Base-by-base conservation (phyloP, 2,113 vertebrate species). In the Pimephales promelas region DNA sequence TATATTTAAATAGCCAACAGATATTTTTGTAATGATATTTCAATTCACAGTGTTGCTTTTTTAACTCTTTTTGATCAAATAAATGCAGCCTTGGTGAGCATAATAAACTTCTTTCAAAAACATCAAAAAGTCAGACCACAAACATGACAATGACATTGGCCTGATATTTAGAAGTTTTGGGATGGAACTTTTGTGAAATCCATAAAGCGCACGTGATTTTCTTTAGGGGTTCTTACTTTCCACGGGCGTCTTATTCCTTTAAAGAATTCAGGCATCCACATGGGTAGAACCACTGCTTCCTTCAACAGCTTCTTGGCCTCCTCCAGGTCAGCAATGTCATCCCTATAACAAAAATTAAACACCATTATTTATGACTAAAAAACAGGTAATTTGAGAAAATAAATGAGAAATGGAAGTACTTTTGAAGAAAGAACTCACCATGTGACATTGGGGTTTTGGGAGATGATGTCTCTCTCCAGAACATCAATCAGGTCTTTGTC, bases 261-360 rank as follows among this genome's bases (percentile, higher is more conserved):
- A 92, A 99, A 99, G 91, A 99, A 99, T 22, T 97, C 97, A 0
- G 98, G 98, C 97, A 99, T 99, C 98, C 97, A 99, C 97, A 99
- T 98, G 0, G 98, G 97, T 89, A 99, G 91, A 68, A 99, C 97
- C 13, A 99, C 97, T 0, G 97, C 98, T 92, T 99, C 97, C 87
- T 99, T 98, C 82, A 99, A 92, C 64, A 99, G 94, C 87, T 97
- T 98, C 90, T 99, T 99, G 40, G 98, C 97, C 80, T 98, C 97
- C 90, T 96, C 96, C 90, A 99, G 93, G 88, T 98, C 97, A 88
- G 98, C 98, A 66, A 99, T 99, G 88, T 98, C 96, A 87, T 98
- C 96, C 98, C 98, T 99, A 82, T 18, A 20, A 31, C 31, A 16
- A 73, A 73, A 24, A 68, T 22, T 10, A 31, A 73, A 72, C 11